A percentile compares a stretch with the other conserved stretches of the same genome.
phyloP scores from a whole-genome alignment of 1,140 invertebrate species.

The Antheraea mylitta region DNA sequence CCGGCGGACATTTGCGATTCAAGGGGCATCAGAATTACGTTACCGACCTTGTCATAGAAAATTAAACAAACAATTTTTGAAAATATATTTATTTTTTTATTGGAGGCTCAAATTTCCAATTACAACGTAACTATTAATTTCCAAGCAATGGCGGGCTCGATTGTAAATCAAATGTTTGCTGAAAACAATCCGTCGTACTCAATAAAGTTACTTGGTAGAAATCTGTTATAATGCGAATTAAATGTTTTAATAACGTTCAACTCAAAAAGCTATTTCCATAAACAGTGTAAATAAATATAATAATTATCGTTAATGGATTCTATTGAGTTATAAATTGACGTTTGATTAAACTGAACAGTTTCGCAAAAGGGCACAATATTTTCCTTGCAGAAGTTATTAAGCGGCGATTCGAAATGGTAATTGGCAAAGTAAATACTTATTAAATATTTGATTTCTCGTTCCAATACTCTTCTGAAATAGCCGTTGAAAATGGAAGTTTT shows the following conservation, averaged over 20 bases:
- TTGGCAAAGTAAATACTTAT: conserved; percentile 1
- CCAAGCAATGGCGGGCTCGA: not conserved
- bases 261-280: not conserved
- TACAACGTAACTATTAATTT: not conserved
- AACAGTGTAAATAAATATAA: not conserved
- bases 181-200: not conserved
- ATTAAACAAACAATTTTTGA: too few relatives aligned
- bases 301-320: not conserved
- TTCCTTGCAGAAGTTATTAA: not conserved
- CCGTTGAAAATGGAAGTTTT: too few relatives aligned
- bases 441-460: conserved; percentile 3
- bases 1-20: too few relatives aligned
- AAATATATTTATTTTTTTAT: not conserved
- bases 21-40: too few relatives aligned
- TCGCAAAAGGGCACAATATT: not conserved
- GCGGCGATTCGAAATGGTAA: not conserved
- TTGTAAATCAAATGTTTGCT: not conserved
- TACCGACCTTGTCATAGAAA: too few relatives aligned
- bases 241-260: not conserved
- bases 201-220: too few relatives aligned
- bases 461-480: not conserved
- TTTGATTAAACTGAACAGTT: not conserved
- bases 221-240: too few relatives aligned
- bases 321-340: not conserved
- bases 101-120: not conserved